A percentile compares a stretch with the other conserved stretches of the same genome.
These are phyloP conservation scores for Castor canadensis DNA, from an alignment of 2,113 vertebrate genomes.

Conservation along the genomic window DNA sequence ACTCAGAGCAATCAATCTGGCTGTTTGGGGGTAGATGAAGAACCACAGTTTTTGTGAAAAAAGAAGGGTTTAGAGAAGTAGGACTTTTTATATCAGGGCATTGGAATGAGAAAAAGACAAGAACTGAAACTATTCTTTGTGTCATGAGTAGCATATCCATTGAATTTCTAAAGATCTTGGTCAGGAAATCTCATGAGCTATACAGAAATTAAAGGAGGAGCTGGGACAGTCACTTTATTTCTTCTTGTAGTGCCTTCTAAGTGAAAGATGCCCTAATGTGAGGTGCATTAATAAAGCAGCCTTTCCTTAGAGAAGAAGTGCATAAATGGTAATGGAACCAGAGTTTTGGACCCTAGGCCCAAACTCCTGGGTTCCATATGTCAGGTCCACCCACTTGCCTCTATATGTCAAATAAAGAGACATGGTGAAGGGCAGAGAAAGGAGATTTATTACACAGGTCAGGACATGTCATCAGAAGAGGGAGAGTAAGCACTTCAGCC, in stretches of 20 bases:
- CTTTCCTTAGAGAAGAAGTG: background rate
- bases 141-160: background rate
- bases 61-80: conserved; percentile 5
- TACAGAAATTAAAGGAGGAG: background rate
- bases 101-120: background rate
- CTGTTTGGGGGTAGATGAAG: background rate
- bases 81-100: background rate
- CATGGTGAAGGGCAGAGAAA: too few species aligned
- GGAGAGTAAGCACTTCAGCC: too few species aligned
- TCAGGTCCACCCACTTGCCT: too few species aligned
- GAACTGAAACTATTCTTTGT: background rate
- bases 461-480: too few species aligned
- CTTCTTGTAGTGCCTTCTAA: background rate
- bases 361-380: too few species aligned
- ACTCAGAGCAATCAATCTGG: background rate
- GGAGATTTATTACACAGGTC: too few species aligned
- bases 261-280: background rate
- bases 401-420: too few species aligned
- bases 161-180: conserved; percentile 25
- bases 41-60: background rate
- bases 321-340: too few species aligned
- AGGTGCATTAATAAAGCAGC: background rate
- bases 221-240: conserved; percentile 3
- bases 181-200: conserved; percentile 11
- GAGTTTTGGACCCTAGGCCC: too few species aligned